Base-by-base conservation (phyloP, 1,140 invertebrate genomes). In the Musca domestica region DNA sequence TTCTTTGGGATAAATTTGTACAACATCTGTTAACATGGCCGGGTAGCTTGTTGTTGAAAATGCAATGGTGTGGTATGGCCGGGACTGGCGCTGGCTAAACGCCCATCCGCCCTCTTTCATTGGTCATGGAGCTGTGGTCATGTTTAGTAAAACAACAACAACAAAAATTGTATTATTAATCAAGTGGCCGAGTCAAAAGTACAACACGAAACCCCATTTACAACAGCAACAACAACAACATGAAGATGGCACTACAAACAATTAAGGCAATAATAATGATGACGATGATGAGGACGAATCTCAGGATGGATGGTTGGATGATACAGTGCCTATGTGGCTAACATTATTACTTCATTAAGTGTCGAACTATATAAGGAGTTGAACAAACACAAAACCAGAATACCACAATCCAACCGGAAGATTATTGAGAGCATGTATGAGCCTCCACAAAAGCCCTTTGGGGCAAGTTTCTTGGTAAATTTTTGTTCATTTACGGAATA, bases 261-360 rank as follows among this genome's bases (percentile, higher is more conserved):
- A 41, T 41, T 12, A 34, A 34, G 56, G n/a, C 17, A 34, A 17
- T 58, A 58, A 58, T 27, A 30, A 58, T n/a, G 23, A 30, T 41
- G 34, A 41, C 12, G 34, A 41, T 41, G 34, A 12, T 12, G 34
- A 5, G 4, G 34, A 9, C 34, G 4, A 5, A 10, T 41, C 5
- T 41, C 6, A 41, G 10, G 10, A 41, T 41, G 34, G 34, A 41
- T 41, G 10, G 10, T 10, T 41, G 34, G 34, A 41, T 41, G 34
- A 41, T 41, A 41, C 10, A 12, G 34, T 41, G 34, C 54, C n/a
- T 51, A 41, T 61, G 17, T 2, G 56, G n/a, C 4, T 17, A 27
- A 20, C 48, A 61, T 61, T 61, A 61, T 61, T 61, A 61, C 56
- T 61, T 61, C 56, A 61, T 61, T 61, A 61, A 61, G n/a, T 41